Evolutionary conservation across 2,113 vertebrate species (phyloP), one percentile per base, ranked within the genome.

Genomic region (Hippocampus abdominalis): DNA sequence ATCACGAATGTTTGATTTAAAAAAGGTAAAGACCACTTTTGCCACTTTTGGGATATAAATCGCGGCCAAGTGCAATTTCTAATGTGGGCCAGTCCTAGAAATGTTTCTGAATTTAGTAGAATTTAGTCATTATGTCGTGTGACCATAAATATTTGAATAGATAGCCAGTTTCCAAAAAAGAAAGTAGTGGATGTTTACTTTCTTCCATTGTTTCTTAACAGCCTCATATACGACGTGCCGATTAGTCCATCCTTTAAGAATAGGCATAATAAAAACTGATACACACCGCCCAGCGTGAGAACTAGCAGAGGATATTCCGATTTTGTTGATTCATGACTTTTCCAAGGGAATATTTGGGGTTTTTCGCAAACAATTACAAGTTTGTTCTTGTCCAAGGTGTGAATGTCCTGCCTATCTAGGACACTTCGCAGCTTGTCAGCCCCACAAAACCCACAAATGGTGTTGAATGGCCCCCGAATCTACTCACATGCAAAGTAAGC

Each of bases 401-500:
- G 85, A 89, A 88, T 63, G 64, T 12, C 62, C 78, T 23, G 13
- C 53, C 72, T 54, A 68, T 48, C 59, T 64, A 39, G 32, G 74
- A 78, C 75, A 85, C 86, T 88, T 88, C 69, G 15, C 84, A 79
- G 80, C 78, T 80, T 79, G 79, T 86, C 79, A 89, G 73, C 66
- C 64, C 18, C 66, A 78, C 59, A 87, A 81, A 76, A 66, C 69
- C 69, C 78, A 72, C 70, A 75, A 72, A 71, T 72, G 80, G 73
- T 82, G 82, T 72, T 87, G 79, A 89, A 84, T 72, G 29, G 57
- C 42, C 64, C 74, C 81, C 39, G 80, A 73, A 69, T 86, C 82
- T 40, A 21, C 77, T 79, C 82, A 81, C 84, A 86, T 88, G 86
- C 83, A 68, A 89, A 90, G 61, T 69, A 89, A 90, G 61, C 70